phyloP scores from a whole-genome alignment of 2,888 invertebrate genomes.

The Xestia rhomboidea region DNA sequence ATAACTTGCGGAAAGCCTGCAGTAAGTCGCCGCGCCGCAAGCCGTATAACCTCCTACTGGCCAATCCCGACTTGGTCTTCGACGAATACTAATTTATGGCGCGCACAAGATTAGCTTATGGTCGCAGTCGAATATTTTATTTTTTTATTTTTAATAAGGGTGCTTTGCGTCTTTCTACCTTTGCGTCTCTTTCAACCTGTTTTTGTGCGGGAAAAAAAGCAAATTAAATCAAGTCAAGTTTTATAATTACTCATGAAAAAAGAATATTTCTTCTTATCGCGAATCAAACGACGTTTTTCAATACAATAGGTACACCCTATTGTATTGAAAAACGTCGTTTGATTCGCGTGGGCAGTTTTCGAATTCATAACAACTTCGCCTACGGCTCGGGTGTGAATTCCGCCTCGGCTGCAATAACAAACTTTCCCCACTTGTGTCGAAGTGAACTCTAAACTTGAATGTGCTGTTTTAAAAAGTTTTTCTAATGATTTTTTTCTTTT shows the following conservation, averaged over 20 bases:
- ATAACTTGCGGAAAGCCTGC: neutral
- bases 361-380: too few species aligned
- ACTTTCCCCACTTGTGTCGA: neutral
- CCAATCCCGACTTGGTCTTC: constrained; percentile 8
- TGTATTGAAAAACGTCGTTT: neutral
- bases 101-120: neutral
- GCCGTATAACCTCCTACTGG: constrained; percentile 1
- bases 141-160: too few species aligned
- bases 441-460: neutral
- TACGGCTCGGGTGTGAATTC: too few species aligned
- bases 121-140: neutral
- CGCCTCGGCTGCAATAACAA: neutral
- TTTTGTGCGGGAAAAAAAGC: too few species aligned
- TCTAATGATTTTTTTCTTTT: constrained; percentile 1
- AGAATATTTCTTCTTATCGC: too few species aligned
- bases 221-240: too few species aligned
- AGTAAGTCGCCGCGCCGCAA: constrained; percentile 12
- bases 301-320: too few species aligned
- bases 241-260: too few species aligned
- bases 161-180: too few species aligned
- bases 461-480: neutral
- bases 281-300: too few species aligned
- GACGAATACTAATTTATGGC: neutral
- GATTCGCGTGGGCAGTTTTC: neutral
- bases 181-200: too few species aligned